Evolutionary conservation across 2,113 vertebrate species (phyloP), one percentile per base, ranked within the genome.

Genomic region (Nothobranchius furzeri): DNA sequence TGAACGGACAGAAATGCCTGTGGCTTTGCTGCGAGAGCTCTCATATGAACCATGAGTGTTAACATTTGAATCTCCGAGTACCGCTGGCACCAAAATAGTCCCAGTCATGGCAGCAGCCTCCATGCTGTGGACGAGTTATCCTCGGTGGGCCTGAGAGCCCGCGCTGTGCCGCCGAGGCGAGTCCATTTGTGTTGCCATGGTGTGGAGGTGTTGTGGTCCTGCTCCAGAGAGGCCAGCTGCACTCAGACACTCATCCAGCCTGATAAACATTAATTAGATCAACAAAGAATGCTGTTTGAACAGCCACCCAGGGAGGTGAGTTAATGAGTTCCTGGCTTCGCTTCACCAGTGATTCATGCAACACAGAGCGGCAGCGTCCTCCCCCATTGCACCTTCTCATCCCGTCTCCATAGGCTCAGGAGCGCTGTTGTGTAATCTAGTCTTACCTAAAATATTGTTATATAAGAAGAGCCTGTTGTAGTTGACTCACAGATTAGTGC

Each of bases 311-410:
- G 85, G 83, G 79, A 86, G 82, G 57, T 85, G 67, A 67, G 86
- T 90, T 91, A 89, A 91, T 91, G 84, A 89, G 70, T 83, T 71
- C 62, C 81, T 77, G 74, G 72, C 75, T 83, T 62, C 52, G 60
- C 71, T 79, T 62, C 70, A 71, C 73, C 75, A 8, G 68, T 87
- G 89, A 90, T 67, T 86, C 88, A 87, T 64, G 79, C 72, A 60
- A n/a, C 37, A 51, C 65, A 68, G 49, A 72, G 58, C 75, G 60
- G 70, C 67, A 64, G 60, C 61, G 13, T 76, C 78, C 82, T 78
- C 82, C 86, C 78, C 85, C 86, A 2, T 78, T 30, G 5, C 83
- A 71, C 76, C 49, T 58, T 54, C 66, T 70, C 72, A 35, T 60
- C 64, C 63, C 52, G 63, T 77, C 78, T 66, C 59, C 64, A 71